Percentiles rank a stretch among this genome's conserved stretches.
These are phyloP conservation scores for Eupsittula cactorum DNA, from an alignment of 2,113 vertebrate species.

Conservation along the genomic window DNA sequence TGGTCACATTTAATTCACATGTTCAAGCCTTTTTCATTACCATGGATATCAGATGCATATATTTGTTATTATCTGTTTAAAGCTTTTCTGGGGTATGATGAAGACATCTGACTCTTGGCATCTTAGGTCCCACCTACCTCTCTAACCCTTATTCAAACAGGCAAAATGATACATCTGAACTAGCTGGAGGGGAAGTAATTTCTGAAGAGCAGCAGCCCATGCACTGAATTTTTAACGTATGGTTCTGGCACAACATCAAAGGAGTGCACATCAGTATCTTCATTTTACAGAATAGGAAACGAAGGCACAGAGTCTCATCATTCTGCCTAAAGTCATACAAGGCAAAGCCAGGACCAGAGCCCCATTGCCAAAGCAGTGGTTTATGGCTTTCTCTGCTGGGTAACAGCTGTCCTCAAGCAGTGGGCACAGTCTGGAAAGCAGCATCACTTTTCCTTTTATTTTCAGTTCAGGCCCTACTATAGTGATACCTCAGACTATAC, in stretches of 20 bases:
- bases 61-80: background rate
- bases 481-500: background rate
- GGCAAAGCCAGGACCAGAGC: background rate
- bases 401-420: background rate
- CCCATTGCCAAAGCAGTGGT: background rate
- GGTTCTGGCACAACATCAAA: background rate
- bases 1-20: background rate
- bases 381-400: background rate
- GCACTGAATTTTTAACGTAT: constrained; percentile 15
- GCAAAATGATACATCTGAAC: background rate
- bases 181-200: background rate
- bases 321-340: background rate
- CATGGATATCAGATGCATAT: background rate
- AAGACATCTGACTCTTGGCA: background rate
- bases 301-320: background rate
- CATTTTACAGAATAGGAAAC: background rate
- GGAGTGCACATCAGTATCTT: background rate
- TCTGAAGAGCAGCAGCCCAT: constrained; percentile 5
- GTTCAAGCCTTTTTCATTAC: background rate
- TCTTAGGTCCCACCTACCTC: background rate
- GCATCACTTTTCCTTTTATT: background rate
- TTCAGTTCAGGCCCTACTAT: background rate
- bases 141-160: background rate
- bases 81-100: background rate
- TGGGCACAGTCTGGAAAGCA: background rate